Evolutionary conservation across 2,113 vertebrate species (phyloP).

Genomic region (Oncorhynchus mykiss): DNA sequence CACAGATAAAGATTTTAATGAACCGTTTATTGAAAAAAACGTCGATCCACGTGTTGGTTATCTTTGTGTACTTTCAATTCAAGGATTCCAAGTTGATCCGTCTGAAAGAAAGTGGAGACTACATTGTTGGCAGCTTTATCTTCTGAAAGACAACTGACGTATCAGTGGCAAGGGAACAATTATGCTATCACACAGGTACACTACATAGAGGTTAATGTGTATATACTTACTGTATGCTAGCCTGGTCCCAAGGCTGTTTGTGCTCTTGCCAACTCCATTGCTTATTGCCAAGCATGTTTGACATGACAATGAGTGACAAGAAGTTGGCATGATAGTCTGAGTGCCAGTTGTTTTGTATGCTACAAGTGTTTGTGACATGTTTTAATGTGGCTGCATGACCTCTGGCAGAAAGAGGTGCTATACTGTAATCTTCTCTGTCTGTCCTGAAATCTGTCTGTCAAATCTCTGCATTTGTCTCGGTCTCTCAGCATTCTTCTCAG

Average conservation of each 20-base stretch:
- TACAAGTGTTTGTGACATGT: slow-evolving; percentile 7
- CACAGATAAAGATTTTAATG: slow-evolving; percentile 22
- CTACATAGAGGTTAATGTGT: neutral
- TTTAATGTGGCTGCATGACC: slow-evolving; percentile 21
- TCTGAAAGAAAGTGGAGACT: slow-evolving; percentile 59
- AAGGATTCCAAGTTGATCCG: slow-evolving; percentile 1
- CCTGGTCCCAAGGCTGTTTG: too few relatives aligned
- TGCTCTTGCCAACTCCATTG: too few relatives aligned
- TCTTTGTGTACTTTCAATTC: slow-evolving; percentile 21
- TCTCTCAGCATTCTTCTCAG: slow-evolving; percentile 46
- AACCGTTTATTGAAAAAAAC: neutral
- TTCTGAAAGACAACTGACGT: slow-evolving; percentile 33
- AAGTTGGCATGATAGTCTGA: too few relatives aligned
- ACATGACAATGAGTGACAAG: too few relatives aligned
- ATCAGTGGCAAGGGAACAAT: slow-evolving; percentile 57
- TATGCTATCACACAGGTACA: slow-evolving; percentile 11
- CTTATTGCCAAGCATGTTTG: too few relatives aligned
- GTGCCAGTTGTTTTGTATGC: neutral
- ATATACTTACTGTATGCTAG: slow-evolving; percentile 1
- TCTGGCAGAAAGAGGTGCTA: slow-evolving; percentile 37
- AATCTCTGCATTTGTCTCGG: slow-evolving; percentile 40
- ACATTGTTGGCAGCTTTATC: slow-evolving; percentile 58
- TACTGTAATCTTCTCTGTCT: slow-evolving; percentile 26
- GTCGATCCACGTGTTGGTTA: neutral
- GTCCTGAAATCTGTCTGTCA: slow-evolving; percentile 21